Base-by-base conservation (phyloP, 2,888 invertebrate species). In the Doris montereyensis region DNA sequence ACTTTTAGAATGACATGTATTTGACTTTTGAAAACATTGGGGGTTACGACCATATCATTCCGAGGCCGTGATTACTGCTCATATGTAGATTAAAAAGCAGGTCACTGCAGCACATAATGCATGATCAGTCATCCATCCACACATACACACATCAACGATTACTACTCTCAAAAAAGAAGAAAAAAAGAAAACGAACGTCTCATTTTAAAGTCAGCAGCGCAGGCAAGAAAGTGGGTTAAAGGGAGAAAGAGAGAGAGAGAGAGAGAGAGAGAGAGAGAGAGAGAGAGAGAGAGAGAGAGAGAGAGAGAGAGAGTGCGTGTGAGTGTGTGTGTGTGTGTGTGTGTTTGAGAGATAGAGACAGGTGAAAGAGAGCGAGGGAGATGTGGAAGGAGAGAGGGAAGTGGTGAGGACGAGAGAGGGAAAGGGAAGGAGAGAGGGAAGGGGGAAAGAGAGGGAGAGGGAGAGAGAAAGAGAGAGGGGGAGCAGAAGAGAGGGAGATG, bases 351-450 rank as follows among this genome's bases (percentile, higher is more conserved):
- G 5, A 8, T 13, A n/a, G n/a, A n/a, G n/a, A 30, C 21, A 24
- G n/a, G 30, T 8, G 68, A 68, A 24, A 28, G 30, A 41, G 71
- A 71, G 41, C n/a, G 41, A 41, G 41, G 41, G 71, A 13, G 24
- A 13, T 13, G 24, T 34, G 35, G 41, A 26, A 41, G 32, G 71
- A 26, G 41, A 26, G 71, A 35, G 71, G 35, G 41, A 10, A 41
- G 32, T 10, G 35, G 41, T 78, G 97, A 97, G 87, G 94, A 97
- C 81, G 97, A 97, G 89, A 95, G 96, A 88, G 93, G 95, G 90
- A 93, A 94, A 76, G 92, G 94, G 62, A 85, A 87, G 75, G 58
- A 79, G 77, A 60, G 74, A 10, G 68, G 67, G 24, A 78, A 76
- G 35, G 83, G 80, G 87, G 93, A 97, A 79, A 97, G 97, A 89